Percentiles rank a stretch among this genome's conserved stretches.
Conservation (phyloP, 1,140 invertebrate species). For the Nasonia longicornis region DNA sequence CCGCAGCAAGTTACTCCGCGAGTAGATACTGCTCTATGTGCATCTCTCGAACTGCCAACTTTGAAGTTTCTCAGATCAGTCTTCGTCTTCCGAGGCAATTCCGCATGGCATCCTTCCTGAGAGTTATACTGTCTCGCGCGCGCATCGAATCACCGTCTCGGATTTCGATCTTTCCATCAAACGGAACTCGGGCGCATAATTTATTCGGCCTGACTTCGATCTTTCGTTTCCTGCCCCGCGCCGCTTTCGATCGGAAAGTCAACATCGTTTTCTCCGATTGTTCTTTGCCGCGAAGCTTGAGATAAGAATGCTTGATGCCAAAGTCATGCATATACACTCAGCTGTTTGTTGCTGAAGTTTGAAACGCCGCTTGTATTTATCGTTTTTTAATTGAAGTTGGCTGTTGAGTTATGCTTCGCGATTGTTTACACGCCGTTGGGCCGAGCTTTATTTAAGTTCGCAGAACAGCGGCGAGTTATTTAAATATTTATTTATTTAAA, state of each 20-base stretch:
- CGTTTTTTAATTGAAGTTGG: no score
- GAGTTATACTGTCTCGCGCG: not conserved
- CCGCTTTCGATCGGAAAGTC: not conserved
- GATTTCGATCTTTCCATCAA: not conserved
- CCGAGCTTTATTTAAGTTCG: no score
- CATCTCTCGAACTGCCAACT: not conserved
- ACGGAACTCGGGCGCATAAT: not conserved
- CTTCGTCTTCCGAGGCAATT: not conserved
- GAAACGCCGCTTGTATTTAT: no score
- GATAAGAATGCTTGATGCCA: no score
- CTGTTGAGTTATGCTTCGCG: no score
- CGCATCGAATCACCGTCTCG: not conserved
- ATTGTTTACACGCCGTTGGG: no score
- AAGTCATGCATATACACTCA: no score
- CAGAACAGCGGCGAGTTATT: no score
- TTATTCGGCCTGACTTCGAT: not conserved
- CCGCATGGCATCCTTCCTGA: not conserved
- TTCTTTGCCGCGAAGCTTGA: not conserved
- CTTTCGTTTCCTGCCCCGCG: no score
- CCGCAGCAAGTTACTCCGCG: not conserved
- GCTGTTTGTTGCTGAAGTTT: no score
- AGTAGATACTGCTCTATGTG: not conserved
- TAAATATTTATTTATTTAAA: no score
- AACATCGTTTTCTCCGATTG: not conserved
- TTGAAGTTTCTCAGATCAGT: not conserved